A percentile compares a stretch with the other conserved stretches of the same genome.
phyloP scores from a whole-genome alignment of 37 sponge, comb jelly and placozoan species.

The Agelas oroides region DNA sequence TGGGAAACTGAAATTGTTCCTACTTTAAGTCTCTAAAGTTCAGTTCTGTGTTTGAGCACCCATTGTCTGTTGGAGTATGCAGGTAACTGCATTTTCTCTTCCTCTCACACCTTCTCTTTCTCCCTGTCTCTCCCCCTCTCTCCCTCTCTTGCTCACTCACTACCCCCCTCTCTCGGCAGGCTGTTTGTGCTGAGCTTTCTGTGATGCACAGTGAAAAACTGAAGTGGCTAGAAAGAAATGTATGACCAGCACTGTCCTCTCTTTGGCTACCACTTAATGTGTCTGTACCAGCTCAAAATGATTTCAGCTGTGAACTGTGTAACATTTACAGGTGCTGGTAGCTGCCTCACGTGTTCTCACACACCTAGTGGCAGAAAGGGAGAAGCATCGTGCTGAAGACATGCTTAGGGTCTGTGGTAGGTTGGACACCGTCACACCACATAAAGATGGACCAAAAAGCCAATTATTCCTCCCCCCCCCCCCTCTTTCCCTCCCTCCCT shows the following conservation, averaged over 20 bases:
- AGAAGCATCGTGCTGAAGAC: constrained; percentile 39
- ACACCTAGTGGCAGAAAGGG: constrained; percentile 24
- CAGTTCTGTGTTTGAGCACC: too few species aligned
- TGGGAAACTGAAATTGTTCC: too few species aligned
- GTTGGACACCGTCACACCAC: background rate
- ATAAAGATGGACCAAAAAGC: background rate
- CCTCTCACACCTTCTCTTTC: too few species aligned
- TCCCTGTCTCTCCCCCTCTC: background rate
- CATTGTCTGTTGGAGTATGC: too few species aligned
- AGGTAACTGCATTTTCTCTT: too few species aligned
- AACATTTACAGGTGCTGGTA: constrained; percentile 40
- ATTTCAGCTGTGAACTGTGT: too few species aligned
- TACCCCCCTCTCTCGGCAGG: constrained; percentile 20
- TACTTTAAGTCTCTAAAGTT: too few species aligned
- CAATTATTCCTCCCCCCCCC: too few species aligned
- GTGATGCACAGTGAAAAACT: constrained; percentile 32
- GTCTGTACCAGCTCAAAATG: background rate
- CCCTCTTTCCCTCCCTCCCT: too few species aligned
- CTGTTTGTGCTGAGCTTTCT: constrained; percentile 52
- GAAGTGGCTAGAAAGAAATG: constrained; percentile 55
- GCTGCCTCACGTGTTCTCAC: constrained; percentile 52
- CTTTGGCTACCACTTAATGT: background rate
- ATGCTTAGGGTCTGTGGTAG: constrained; percentile 57
- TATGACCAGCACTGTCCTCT: background rate
- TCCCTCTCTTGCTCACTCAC: background rate